Base-by-base conservation (phyloP, 2,113 vertebrate genomes). In the Lophura nycthemera region DNA sequence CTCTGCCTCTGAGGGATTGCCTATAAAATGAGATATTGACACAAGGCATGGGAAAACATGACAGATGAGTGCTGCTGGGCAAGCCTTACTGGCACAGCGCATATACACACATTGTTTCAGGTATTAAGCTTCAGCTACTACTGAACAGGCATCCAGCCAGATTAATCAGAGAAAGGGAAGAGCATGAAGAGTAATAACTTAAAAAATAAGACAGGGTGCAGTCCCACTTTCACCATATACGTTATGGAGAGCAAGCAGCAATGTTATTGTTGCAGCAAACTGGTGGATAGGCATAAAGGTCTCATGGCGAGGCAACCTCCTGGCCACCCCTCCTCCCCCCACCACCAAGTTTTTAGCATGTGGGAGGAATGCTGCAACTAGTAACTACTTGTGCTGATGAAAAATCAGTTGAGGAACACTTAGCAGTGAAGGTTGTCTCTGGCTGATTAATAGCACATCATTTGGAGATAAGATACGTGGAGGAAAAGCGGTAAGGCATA, bases 341-440 rank as follows among this genome's bases (percentile, higher is more conserved):
- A 38, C 14, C 2, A 0, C 22, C n/a, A 29, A 80, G 29, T 29
- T 83, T 92, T 29, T 48, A 83, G 95, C 91, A 70, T 91, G 96
- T 97, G 95, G 96, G 97, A 97, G 97, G 96, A 96, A 84, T 89
- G 89, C 93, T 95, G 77, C 95, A 95, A 96, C 96, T 93, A 96
- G 97, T 95, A 97, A 97, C 95, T 97, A 83, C 97, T 97, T 98
- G 97, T 94, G 95, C 95, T 93, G 90, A 83, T 81, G 90, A 96
- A 95, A 96, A 90, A 95, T 95, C 91, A 97, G 96, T 96, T 95
- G 93, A 97, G 89, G 94, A 95, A 90, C 89, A 61, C 96, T 94
- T 93, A 95, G 90, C 92, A 83, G 45, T 92, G 96, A 96, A 97
- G 90, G 87, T 88, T 95, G 96, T 95, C 90, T 96, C 96, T 77